Evolutionary conservation across 1,140 invertebrate genomes (phyloP), one percentile per base, ranked within the genome.

Genomic region (Bombus pascuorum): DNA sequence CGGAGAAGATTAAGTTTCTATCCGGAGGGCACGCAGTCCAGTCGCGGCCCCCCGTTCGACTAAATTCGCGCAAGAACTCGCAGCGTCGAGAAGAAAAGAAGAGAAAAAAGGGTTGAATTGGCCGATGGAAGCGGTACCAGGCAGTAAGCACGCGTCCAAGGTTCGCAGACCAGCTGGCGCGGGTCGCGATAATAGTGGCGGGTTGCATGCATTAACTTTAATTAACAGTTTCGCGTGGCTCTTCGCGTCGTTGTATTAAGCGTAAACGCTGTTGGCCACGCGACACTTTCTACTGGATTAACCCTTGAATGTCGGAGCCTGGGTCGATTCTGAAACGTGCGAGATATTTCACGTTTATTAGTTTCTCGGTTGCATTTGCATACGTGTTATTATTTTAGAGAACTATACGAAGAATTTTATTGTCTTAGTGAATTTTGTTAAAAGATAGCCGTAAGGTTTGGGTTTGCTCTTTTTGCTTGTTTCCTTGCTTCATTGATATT

Each of bases 141-240:
- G 18, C 37, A 77, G 73, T 53, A 68, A 86, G 80, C 87, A 83
- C 72, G 77, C 86, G 81, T 68, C 75, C 70, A 8, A 53, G 18
- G n/a, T 32, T 32, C 65, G 44, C 59, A 32, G 62, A 57, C 87
- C 91, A 92, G 91, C 91, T 92, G 91, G 90, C 91, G 89, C 88
- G 68, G n/a, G 77, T 57, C 70, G 81, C 83, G 85, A 91, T 89
- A 88, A 87, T 87, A 82, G 65, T 70, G 47, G 77, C 85, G 70
- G 85, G 81, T 83, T 78, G 88, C 91, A 85, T 90, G 88, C 85
- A 88, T 90, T 91, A 92, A 92, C 90, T 92, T 92, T 92, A 92
- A 92, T 92, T 92, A 92, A 92, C 88, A 90, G 90, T 89, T 87
- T 87, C 86, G 91, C 89, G 85, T 83, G 84, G 85, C 71, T 91